These are phyloP conservation scores for Muraenolepis orangiensis DNA, from an alignment of 2,797 vertebrate species.

Conservation along the genomic window DNA sequence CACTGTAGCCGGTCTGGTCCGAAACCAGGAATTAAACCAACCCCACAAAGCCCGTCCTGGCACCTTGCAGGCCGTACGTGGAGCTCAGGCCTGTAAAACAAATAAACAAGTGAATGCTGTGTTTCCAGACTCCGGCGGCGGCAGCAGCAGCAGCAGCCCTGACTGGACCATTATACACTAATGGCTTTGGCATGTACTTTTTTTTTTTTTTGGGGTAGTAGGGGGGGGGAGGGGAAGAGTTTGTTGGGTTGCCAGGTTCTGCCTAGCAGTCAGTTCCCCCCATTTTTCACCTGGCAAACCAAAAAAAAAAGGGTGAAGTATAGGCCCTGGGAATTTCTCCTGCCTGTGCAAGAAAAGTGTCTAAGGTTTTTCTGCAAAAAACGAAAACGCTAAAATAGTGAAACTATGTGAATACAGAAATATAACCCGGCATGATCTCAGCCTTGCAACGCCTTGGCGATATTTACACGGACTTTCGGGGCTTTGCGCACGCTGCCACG, in stretches of 20 bases:
- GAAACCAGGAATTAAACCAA: slow-evolving; percentile 36
- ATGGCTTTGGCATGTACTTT: slow-evolving; percentile 61
- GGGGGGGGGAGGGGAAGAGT: neutral
- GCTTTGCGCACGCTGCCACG: neutral
- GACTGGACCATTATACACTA: slow-evolving; percentile 69
- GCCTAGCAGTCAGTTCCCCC: slow-evolving; percentile 48
- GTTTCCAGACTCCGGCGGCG: slow-evolving; percentile 54
- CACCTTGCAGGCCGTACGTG: slow-evolving; percentile 57
- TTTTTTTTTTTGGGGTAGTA: slow-evolving; percentile 38
- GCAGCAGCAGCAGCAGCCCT: slow-evolving; percentile 61
- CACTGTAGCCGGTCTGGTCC: slow-evolving; percentile 26
- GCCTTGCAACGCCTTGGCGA: neutral
- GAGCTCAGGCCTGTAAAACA: slow-evolving; percentile 60
- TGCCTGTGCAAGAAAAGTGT: slow-evolving; percentile 13
- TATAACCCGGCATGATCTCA: no score
- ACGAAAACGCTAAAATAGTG: neutral
- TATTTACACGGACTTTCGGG: neutral
- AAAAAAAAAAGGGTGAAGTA: slow-evolving; percentile 21
- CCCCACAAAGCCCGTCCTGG: slow-evolving; percentile 53
- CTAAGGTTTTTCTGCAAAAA: neutral
- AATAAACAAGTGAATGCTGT: slow-evolving; percentile 66
- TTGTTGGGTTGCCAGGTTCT: slow-evolving; percentile 55
- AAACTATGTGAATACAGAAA: neutral
- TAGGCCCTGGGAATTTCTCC: slow-evolving; percentile 32
- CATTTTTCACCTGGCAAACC: slow-evolving; percentile 47